Evolutionary conservation across 1,140 invertebrate species (phyloP).

Genomic region (Calosoma granatense): DNA sequence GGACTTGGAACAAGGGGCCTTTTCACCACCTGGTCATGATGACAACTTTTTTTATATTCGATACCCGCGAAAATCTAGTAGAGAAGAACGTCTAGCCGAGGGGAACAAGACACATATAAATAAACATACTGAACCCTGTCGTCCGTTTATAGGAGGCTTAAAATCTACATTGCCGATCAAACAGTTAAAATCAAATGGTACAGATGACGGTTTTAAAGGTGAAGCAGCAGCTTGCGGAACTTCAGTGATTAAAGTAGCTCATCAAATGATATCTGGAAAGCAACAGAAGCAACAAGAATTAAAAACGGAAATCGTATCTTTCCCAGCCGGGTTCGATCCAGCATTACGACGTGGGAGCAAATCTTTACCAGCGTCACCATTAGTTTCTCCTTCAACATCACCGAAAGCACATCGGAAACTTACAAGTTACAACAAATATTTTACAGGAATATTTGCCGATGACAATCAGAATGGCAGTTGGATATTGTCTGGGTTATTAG

Average conservation of each 20-base stretch:
- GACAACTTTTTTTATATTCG: slow-evolving; percentile 58
- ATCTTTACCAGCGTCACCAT: slow-evolving; percentile 57
- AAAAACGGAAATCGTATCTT: slow-evolving; percentile 18
- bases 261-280: slow-evolving; percentile 54
- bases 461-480: slow-evolving; percentile 41
- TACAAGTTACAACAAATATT: slow-evolving; percentile 39
- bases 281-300: slow-evolving; percentile 25
- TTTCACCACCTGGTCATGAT: slow-evolving; percentile 58
- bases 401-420: slow-evolving; percentile 42
- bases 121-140: slow-evolving; percentile 18
- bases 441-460: slow-evolving; percentile 36
- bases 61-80: slow-evolving; percentile 38
- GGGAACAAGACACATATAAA: slow-evolving; percentile 11
- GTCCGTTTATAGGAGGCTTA: slow-evolving; percentile 23
- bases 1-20: slow-evolving; percentile 52
- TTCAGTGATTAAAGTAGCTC: slow-evolving; percentile 60
- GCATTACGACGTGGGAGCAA: slow-evolving; percentile 47
- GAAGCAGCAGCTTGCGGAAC: slow-evolving; percentile 56
- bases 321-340: slow-evolving; percentile 28
- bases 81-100: background rate
- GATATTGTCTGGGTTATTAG: slow-evolving; percentile 41
- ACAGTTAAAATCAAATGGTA: slow-evolving; percentile 46
- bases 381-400: slow-evolving; percentile 47
- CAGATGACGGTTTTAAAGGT: slow-evolving; percentile 59
- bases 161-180: slow-evolving; percentile 30